Evolutionary conservation across 1,140 invertebrate species (phyloP), one percentile per base, ranked within the genome.

Genomic region (Maconellicoccus hirsutus): DNA sequence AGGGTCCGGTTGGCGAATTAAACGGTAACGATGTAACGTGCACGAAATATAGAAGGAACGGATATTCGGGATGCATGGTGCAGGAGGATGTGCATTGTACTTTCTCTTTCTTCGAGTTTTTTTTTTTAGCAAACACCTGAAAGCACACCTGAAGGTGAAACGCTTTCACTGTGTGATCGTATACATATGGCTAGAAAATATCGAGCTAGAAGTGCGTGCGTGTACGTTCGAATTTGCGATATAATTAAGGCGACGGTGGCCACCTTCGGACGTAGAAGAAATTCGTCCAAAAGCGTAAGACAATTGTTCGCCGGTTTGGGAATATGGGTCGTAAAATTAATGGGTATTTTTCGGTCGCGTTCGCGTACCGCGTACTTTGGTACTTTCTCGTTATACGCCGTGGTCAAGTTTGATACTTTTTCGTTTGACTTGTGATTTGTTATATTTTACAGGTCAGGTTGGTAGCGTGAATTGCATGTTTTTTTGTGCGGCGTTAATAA

Each of bases 101-200:
- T 52, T 52, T 52, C 42, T 52, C 42, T 52, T 52, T 52, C 42
- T 52, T 52, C 42, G 42, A 52, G 42, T 52, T 52, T 38, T 38
- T 38, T 38, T 38, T 38, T 38, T 52, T 52, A 52, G n/a, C 42
- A 52, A 52, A 52, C 42, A 52, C 42, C 42, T 52, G 42, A 52
- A 52, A 52, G 42, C 42, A 52, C 42, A 52, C 42, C 42, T 16
- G 42, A 52, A 52, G 42, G 42, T 52, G n/a, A 52, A 52, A 8
- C 12, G n/a, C 42, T 52, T 52, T 52, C 42, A 52, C 42, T 52
- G n/a, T 52, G n/a, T 3, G 42, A 52, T 52, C n/a, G 29, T 33
- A 33, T 12, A 3, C 42, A 52, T 52, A 14, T 14, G 42, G 42
- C 42, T 52, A 52, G 42, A 52, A 52, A 52, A 52, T 52, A 52